A percentile compares a stretch with the other conserved stretches of the same genome.
Evolutionary conservation across 2,888 invertebrate genomes (phyloP).

Genomic region (Plemyria rubiginata): DNA sequence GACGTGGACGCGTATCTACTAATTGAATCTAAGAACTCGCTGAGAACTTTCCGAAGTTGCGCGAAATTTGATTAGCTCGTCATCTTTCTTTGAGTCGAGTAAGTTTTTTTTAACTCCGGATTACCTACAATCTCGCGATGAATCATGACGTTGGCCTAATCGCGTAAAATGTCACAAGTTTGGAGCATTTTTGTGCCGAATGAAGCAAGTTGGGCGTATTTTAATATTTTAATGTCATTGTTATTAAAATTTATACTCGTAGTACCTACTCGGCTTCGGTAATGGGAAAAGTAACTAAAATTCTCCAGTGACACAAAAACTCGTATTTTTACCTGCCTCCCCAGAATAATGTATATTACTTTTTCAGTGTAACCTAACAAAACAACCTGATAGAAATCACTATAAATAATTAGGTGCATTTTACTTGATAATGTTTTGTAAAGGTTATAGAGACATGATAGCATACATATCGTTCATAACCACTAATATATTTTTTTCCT

Average conservation of each 20-base stretch:
- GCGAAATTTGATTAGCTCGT: conserved; percentile 77
- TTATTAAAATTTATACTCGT: conserved; percentile 33
- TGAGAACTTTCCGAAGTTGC: conserved; percentile 70
- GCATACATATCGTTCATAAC: too few relatives aligned
- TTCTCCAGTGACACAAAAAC: neutral
- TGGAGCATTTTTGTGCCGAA: conserved; percentile 34
- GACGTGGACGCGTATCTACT: conserved; percentile 65
- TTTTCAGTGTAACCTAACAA: too few relatives aligned
- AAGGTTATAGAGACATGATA: too few relatives aligned
- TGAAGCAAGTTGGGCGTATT: conserved; percentile 32
- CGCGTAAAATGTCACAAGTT: conserved; percentile 47
- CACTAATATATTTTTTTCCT: too few relatives aligned
- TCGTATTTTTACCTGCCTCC: too few relatives aligned
- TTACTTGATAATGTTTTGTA: too few relatives aligned
- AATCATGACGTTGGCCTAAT: conserved; percentile 50
- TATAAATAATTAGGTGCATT: too few relatives aligned
- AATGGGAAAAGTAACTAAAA: conserved; percentile 18
- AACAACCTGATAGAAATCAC: too few relatives aligned
- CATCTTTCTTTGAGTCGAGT: conserved; percentile 69
- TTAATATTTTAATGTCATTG: conserved; percentile 35
- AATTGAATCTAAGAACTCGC: conserved; percentile 79
- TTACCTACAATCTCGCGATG: conserved; percentile 53
- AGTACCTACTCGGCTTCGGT: conserved; percentile 11
- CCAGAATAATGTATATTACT: too few relatives aligned
- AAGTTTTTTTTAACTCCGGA: conserved; percentile 60